Evolutionary conservation across 1,140 invertebrate species (phyloP).

Genomic region (Battus philenor): DNA sequence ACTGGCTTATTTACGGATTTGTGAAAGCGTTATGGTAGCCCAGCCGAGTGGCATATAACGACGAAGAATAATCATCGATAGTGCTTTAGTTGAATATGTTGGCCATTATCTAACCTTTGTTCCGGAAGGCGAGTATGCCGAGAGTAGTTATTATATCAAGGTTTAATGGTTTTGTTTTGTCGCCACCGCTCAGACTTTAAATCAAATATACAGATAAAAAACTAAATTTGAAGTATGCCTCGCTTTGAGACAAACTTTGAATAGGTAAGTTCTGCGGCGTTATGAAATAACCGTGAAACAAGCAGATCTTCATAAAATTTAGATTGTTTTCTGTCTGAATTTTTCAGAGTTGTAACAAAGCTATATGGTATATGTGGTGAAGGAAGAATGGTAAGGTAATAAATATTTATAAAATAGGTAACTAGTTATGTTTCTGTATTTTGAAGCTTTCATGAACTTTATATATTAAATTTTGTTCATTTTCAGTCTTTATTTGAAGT

Average conservation of each 20-base stretch:
- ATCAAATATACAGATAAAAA: too few species aligned
- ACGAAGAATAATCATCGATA: too few species aligned
- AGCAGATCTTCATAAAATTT: conserved; percentile 35
- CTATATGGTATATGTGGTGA: conserved; percentile 3
- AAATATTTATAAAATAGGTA: background rate
- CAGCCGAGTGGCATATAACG: too few species aligned
- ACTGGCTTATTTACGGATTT: too few species aligned
- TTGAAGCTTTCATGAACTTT: background rate
- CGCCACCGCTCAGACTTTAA: too few species aligned
- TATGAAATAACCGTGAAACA: conserved; percentile 41
- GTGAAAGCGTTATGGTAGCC: too few species aligned
- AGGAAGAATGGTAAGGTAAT: background rate
- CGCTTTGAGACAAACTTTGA: conserved; percentile 14
- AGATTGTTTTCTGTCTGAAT: conserved; percentile 31
- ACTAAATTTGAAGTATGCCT: background rate
- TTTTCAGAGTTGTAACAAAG: conserved; percentile 3
- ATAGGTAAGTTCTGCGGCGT: conserved; percentile 20
- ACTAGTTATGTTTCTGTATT: background rate
- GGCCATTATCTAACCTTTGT: too few species aligned
- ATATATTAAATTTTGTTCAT: background rate
- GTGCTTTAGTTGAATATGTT: too few species aligned
- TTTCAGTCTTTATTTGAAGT: background rate
- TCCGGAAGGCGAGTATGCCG: too few species aligned
- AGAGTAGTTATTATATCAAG: too few species aligned
- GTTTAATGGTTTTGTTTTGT: too few species aligned